Evolutionary conservation across 2,113 vertebrate genomes (phyloP), one percentile per base, ranked within the genome.

Genomic region (Sturnira hondurensis): DNA sequence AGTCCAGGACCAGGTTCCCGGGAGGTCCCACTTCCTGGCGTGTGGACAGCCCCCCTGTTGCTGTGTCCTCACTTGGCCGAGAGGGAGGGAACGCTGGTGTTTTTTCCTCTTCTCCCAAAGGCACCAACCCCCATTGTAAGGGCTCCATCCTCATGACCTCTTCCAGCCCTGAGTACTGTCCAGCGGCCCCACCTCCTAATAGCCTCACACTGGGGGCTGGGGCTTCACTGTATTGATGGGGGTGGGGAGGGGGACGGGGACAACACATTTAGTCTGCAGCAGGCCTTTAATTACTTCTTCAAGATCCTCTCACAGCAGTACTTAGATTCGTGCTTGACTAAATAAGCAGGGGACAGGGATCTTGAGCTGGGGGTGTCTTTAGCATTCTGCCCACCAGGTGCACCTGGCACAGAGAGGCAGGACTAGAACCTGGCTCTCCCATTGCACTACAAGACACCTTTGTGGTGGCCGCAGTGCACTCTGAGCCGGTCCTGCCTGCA

Each of bases 41-140:
- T 71, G 28, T 14, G 26, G 73, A 38, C 1, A 16, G 73, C 52
- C 31, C 15, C 36, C 31, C 67, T 56, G 28, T 38, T 14, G n/a
- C 68, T 45, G 19, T 31, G 2, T 38, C 45, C 67, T 65, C 24
- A 28, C 67, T 0, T 1, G 24, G 33, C 2, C 0, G 14, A 63
- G n/a, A 26, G n/a, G 24, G 4, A 17, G 9, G 43, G 26, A 28
- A 19, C 24, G 1, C 33, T 28, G 70, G 24, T 10, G 38, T 33
- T 28, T 82, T 38, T 47, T 24, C 47, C 22, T n/a, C 26, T n/a
- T 45, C 56, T 85, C 38, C 1, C 19, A 33, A 17, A 65, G 50
- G 5, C 16, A 4, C 45, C 28, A 11, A 8, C 47, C 26, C 71
- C 41, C 7, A n/a, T 58, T 3, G 2, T 0, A 10, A 7, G 38